Base-by-base conservation (phyloP, 2,888 invertebrate genomes). In the Drosophila rellima region DNA sequence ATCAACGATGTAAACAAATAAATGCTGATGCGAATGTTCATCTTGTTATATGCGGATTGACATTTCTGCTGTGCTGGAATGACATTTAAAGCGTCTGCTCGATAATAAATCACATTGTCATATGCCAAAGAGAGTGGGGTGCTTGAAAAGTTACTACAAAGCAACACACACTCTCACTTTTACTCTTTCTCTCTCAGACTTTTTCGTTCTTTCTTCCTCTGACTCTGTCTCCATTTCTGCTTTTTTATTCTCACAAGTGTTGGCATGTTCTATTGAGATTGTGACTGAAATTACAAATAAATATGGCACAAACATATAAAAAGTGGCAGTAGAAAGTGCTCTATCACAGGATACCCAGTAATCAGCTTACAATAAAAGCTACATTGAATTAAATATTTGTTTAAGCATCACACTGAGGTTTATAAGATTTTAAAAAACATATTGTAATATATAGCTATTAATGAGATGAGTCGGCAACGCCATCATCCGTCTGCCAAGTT, bases 81-180 rank as follows among this genome's bases (percentile, higher is more conserved):
- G 89, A 80, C 83, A 87, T 77, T 88, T 88, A 81, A 89, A 89
- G 88, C 85, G 67, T 69, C 80, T 67, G 71, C 66, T 77, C 74
- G 70, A 88, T 77, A 88, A 85, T 85, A 85, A 89, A 85, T 85
- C 89, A 85, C 74, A 77, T 67, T 79, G 70, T 75, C 89, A 74
- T 77, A 70, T 67, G 60, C 52, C 31, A 40, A 11, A 15, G 51
- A 60, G 44, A 42, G 52, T 68, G 63, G 50, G 70, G 67, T 70
- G 69, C 63, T 68, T 66, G 33, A 81, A 68, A 79, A 85, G 71
- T 78, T 82, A 44, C 60, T 54, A 20, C 42, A 70, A 54, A 61
- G 15, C 6, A 13, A 20, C 13, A n/a, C n/a, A 8, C 2, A 10
- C 15, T 3, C 18, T 3, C 8, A 11, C 52, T 15, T 13, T n/a